Evolutionary conservation across 92 coral and sea anemone species (phyloP).

Genomic region (Parazoanthus darwini): DNA sequence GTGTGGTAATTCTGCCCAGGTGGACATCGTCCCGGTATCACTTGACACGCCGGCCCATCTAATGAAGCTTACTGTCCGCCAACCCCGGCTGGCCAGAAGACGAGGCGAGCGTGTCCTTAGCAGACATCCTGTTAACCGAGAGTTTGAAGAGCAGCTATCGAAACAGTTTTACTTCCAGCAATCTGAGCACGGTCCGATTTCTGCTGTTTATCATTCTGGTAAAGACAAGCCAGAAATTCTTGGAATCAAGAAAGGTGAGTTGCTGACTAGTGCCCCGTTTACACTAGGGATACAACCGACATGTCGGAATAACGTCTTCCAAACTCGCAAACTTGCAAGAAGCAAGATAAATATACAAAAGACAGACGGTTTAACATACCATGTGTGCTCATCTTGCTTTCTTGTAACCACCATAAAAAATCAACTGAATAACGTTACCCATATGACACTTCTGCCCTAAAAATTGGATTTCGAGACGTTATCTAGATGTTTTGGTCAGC

Average conservation of each 20-base stretch:
- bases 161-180: conserved; percentile 89
- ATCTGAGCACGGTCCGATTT: conserved; percentile 69
- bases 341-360: too few species aligned
- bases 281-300: background rate
- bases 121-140: conserved; percentile 87
- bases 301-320: too few species aligned
- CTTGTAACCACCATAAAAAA: too few species aligned
- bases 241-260: conserved; percentile 65
- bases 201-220: conserved; percentile 66
- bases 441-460: too few species aligned
- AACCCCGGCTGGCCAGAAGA: conserved; percentile 84
- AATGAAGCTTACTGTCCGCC: conserved; percentile 67
- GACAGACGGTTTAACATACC: too few species aligned
- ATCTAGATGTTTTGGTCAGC: too few species aligned
- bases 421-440: too few species aligned
- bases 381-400: too few species aligned
- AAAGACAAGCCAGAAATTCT: conserved; percentile 57
- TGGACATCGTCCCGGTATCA: conserved; percentile 67
- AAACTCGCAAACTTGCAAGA: too few species aligned
- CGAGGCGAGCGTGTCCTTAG: conserved; percentile 57
- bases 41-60: conserved; percentile 58
- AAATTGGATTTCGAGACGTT: too few species aligned
- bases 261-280: too few species aligned
- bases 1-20: conserved; percentile 28
- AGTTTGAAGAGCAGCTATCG: conserved; percentile 85